phyloP scores from a whole-genome alignment of 2,797 vertebrate genomes.

The Chloroceryle amazona region DNA sequence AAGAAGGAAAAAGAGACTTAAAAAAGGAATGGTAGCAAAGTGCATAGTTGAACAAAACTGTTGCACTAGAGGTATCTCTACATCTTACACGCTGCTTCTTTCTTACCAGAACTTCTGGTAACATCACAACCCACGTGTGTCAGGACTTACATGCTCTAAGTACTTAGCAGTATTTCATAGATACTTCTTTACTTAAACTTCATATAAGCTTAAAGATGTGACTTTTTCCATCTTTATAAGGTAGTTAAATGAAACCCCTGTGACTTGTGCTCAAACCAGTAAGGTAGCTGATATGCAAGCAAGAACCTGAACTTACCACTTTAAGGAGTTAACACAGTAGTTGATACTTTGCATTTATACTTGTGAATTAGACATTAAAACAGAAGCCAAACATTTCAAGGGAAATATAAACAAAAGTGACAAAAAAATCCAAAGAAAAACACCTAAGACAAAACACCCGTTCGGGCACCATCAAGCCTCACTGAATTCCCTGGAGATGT shows the following conservation, averaged over 20 bases:
- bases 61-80: fast-evolving
- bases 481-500: not conserved
- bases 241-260: not conserved
- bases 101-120: not conserved
- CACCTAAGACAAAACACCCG: not conserved
- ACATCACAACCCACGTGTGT: not conserved
- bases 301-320: not conserved
- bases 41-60: too few relatives aligned
- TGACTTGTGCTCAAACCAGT: not conserved
- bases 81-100: not conserved
- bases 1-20: not conserved
- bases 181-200: not conserved
- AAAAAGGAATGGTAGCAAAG: not conserved
- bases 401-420: not conserved
- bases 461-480: not conserved
- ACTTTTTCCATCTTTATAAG: not conserved
- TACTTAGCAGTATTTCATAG: not conserved
- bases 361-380: not conserved
- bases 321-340: fast-evolving
- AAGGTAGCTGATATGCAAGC: not conserved
- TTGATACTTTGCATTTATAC: not conserved
- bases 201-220: not conserved
- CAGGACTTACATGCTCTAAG: not conserved
- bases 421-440: not conserved
- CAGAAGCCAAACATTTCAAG: not conserved